These are phyloP conservation scores for Ursus arctos DNA, from an alignment of 2,113 vertebrate species.

Conservation along the genomic window DNA sequence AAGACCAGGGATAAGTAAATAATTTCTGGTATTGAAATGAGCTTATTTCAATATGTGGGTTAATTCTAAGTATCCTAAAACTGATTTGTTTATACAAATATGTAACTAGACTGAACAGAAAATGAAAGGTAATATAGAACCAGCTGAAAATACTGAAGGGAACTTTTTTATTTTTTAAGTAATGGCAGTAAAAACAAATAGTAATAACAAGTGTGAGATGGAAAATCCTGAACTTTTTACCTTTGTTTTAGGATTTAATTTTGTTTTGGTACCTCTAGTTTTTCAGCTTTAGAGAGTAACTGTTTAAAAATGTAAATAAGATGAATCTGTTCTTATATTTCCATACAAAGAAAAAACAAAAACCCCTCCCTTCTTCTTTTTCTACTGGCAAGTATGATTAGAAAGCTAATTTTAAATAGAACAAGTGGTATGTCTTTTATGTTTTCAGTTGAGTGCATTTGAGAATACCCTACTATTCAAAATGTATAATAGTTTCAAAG, in stretches of 20 bases:
- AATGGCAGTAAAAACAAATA: not conserved
- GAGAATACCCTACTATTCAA: constrained; percentile 33
- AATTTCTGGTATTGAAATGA: constrained; percentile 52
- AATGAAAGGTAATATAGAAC: not conserved
- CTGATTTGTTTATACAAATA: constrained; percentile 29
- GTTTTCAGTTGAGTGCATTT: constrained; percentile 50
- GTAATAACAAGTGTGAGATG: not conserved
- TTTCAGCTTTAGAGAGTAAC: constrained; percentile 11
- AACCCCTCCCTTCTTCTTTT: not conserved
- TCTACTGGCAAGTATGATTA: constrained; percentile 23
- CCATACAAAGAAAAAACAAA: not conserved
- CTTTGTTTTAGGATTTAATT: constrained; percentile 58
- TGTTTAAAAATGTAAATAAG: constrained; percentile 9
- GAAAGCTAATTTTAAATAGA: constrained; percentile 50
- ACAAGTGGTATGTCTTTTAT: constrained; percentile 4
- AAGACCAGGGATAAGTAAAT: constrained; percentile 29
- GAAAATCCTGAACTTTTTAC: constrained; percentile 50
- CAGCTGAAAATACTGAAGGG: not conserved
- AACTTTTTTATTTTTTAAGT: constrained; percentile 25
- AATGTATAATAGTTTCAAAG: constrained; percentile 32
- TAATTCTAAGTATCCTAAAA: constrained; percentile 43
- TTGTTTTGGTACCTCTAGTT: not conserved
- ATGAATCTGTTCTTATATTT: constrained; percentile 27
- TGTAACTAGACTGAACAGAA: not conserved
- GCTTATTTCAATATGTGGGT: not conserved